Percentiles rank a stretch among this genome's conserved stretches.
Evolutionary conservation across 2,797 vertebrate species (phyloP).

Genomic region (Phyllotis vaccarum): DNA sequence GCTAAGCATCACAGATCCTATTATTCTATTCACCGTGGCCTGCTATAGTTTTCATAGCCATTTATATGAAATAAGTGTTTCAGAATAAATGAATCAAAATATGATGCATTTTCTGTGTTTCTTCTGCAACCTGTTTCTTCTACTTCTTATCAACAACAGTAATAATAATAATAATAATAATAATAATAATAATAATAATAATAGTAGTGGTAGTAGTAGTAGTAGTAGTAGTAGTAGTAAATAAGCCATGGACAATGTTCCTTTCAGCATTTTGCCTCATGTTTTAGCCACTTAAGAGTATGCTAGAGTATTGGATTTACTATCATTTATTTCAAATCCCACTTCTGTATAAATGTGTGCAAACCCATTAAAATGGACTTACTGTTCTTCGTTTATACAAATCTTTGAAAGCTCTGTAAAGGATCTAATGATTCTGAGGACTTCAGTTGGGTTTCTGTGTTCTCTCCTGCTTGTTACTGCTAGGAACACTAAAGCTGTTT

Average conservation of each 20-base stretch:
- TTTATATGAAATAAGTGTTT: background rate
- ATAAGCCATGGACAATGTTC: background rate
- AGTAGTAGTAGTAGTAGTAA: background rate
- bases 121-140: background rate
- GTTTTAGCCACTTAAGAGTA: background rate
- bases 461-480: background rate
- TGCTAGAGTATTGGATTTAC: background rate
- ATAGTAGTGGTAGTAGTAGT: too few species aligned
- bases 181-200: background rate
- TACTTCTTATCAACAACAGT: too few species aligned
- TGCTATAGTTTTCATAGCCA: background rate
- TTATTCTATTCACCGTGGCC: background rate
- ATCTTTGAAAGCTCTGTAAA: background rate
- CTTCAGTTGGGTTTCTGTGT: background rate
- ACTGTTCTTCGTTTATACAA: background rate
- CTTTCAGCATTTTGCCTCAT: background rate
- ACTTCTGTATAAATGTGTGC: background rate
- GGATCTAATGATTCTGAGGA: background rate
- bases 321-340: slow-evolving; percentile 6
- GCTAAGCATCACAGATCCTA: background rate
- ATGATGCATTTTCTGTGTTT: background rate
- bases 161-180: too few species aligned
- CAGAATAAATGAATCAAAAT: background rate
- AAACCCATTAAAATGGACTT: background rate
- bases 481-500: background rate